Evolutionary conservation across 2,888 invertebrate genomes (phyloP).

Genomic region (Nezara viridula): DNA sequence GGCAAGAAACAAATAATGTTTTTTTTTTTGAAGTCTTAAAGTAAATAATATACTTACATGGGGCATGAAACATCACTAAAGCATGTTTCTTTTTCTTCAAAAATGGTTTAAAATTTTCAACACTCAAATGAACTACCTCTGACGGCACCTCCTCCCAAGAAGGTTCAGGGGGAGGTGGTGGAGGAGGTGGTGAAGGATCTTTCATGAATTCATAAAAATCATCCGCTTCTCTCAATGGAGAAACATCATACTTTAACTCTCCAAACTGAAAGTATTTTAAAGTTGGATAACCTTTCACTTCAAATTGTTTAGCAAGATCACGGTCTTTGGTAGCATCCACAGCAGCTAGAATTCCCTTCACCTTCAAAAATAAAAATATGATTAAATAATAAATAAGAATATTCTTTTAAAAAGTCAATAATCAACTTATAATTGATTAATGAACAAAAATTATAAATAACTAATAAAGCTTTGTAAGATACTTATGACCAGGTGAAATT

Average conservation of each 20-base stretch:
- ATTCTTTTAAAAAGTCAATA: not conserved
- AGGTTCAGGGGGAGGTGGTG: constrained; percentile 85
- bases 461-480: not conserved
- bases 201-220: constrained; percentile 88
- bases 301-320: constrained; percentile 77
- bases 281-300: constrained; percentile 85
- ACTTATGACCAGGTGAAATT: not conserved
- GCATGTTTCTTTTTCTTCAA: constrained; percentile 90
- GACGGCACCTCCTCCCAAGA: constrained; percentile 84
- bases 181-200: constrained; percentile 83
- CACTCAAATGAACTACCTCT: constrained; percentile 82
- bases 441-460: not conserved
- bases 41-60: constrained; percentile 77
- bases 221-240: constrained; percentile 80
- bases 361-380: constrained; percentile 4
- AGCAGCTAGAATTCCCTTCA: constrained; percentile 81
- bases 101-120: constrained; percentile 79
- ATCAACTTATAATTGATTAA: not conserved
- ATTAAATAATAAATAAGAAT: not conserved
- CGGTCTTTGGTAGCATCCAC: constrained; percentile 87
- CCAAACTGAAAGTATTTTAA: constrained; percentile 85
- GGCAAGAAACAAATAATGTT: not conserved
- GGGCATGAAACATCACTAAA: constrained; percentile 92
- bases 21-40: not conserved
- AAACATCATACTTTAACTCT: constrained; percentile 82